Evolutionary conservation across 2,888 invertebrate genomes (phyloP), one percentile per base, ranked within the genome.

Genomic region (Lycaena phlaeas): DNA sequence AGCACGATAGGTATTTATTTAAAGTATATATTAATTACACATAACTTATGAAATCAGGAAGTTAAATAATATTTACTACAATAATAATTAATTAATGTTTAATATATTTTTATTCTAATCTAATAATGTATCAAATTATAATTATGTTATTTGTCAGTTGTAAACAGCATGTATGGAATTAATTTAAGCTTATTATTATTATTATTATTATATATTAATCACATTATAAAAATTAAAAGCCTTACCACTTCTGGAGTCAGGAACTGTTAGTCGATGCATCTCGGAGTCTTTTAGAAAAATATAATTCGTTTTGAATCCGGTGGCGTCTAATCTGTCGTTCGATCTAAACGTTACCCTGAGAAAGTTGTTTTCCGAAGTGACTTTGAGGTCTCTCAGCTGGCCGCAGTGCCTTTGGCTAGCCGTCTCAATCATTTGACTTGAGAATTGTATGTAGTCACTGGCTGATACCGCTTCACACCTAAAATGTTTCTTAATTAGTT

Each of bases 381-480:
- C 87, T 59, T 90, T 89, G 56, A 94, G 90, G 55, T 92, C 91
- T 55, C 88, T 88, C 45, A 90, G 71, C 56, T 92, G 90, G 1
- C 97, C 97, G 68, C 98, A 98, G 64, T 94, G 90, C 48, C 95
- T 87, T 10, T 90, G 87, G 68, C 92, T 94, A 49, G 94, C 86
- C 64, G 96, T 93, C 40, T 91, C 88, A 25, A 93, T 89, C 86
- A 94, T 90, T 69, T 92, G 96, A 81, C 96, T 97, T 14, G 96
- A 96, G 71, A 98, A 96, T 64, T 97, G 95, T 5, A 98, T 92
- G 77, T 92, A 97, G 75, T 98, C 98, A 59, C 97, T 97, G 12
- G 95, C 94, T 3, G 96, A 93, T 39, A 90, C 87, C 36, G 92
- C 92, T 59, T 94, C 93, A 67, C 98, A 98, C 43, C 97, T 98